Base-by-base conservation (phyloP, 2,113 vertebrate genomes). In the Trogon melanurus region DNA sequence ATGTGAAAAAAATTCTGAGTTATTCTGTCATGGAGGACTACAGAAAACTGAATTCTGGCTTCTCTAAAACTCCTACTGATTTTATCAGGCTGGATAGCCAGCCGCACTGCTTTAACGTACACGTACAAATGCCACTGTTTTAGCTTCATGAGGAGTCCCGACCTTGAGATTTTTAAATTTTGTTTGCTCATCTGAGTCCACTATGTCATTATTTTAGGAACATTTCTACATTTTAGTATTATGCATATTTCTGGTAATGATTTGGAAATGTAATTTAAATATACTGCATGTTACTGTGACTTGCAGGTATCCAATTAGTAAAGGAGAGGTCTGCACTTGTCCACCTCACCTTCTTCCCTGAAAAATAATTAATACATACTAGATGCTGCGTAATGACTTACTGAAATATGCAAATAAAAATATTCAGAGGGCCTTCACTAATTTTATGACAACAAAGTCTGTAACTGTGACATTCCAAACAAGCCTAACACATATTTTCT, bases 321-420 rank as follows among this genome's bases (percentile, higher is more conserved):
- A 79, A 79, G 58, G 25, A 79, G 67, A 84, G 1, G 11, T 44
- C 65, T 71, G 38, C 44, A 84, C 27, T 83, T 84, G 62, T 79
- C 45, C 65, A 92, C 36, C 47, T 88, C 56, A 79, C 38, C 91
- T 79, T 93, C n/a, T 53, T 47, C 61, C 87, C 70, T 79, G 62
- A 88, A 94, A 95, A 95, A 91, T 92, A 93, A 93, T 89, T 78
- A 71, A 75, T 79, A 88, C 16, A 89, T 66, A 58, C 62, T 53
- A 85, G 51, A 79, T 85, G 66, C 58, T 66, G 51, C 56, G 23
- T 13, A 89, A 65, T 76, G 78, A 85, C 36, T 70, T 88, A 66
- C 1, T 80, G 62, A 87, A 76, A 88, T 58, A 85, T 48, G 64
- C 25, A 96, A 93, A 93, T 79, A 82, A 82, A 96, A 88, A 76